Evolutionary conservation across 1,140 invertebrate genomes (phyloP).

Genomic region (Drosophila ficusphila): DNA sequence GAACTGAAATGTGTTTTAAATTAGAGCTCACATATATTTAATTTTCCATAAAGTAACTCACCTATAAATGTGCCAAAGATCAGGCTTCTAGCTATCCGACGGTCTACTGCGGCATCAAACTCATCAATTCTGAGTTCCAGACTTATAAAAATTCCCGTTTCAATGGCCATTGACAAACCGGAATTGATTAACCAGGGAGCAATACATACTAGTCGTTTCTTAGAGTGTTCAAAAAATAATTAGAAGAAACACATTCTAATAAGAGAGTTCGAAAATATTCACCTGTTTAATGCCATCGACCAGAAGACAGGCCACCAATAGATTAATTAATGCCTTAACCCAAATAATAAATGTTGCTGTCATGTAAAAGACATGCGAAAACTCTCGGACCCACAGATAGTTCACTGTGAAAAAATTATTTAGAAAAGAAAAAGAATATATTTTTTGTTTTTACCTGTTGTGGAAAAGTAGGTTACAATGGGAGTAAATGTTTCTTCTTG

Average conservation of each 20-base stretch:
- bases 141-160: conserved; percentile 70
- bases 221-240: neutral
- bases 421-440: neutral
- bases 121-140: conserved; percentile 79
- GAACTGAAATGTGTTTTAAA: conserved; percentile 29
- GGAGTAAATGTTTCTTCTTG: conserved; percentile 70
- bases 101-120: conserved; percentile 74
- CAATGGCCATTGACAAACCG: conserved; percentile 63
- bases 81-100: conserved; percentile 71
- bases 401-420: conserved; percentile 48
- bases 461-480: conserved; percentile 61
- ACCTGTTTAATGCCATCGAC: conserved; percentile 82
- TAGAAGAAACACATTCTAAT: neutral
- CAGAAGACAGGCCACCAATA: conserved; percentile 72
- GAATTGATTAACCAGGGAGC: conserved; percentile 79
- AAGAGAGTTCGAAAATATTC: neutral
- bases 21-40: too few relatives aligned
- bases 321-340: conserved; percentile 78
- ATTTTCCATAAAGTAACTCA: conserved; percentile 11
- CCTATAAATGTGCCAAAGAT: conserved; percentile 77
- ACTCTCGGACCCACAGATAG: conserved; percentile 76
- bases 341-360: conserved; percentile 74
- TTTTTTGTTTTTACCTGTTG: conserved; percentile 48
- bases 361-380: conserved; percentile 80
- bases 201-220: conserved; percentile 81